Evolutionary conservation across 2,888 invertebrate species (phyloP).

Genomic region (Troides oblongomaculatus): DNA sequence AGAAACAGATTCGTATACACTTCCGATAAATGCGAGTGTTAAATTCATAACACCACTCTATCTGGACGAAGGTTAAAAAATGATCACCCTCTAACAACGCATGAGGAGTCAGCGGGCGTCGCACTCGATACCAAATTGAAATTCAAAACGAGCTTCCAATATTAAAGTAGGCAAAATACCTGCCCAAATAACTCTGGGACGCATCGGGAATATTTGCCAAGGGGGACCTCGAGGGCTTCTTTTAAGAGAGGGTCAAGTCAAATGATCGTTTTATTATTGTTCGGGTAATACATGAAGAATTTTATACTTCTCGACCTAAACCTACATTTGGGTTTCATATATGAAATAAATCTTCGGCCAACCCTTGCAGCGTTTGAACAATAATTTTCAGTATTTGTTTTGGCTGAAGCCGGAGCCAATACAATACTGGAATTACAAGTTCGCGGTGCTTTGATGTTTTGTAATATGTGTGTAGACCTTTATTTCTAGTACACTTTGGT

Average conservation of each 20-base stretch:
- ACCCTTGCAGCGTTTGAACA: too few species aligned
- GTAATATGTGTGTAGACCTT: too few species aligned
- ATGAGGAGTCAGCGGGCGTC: constrained; percentile 32
- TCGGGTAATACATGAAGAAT: constrained; percentile 17
- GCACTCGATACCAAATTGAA: constrained; percentile 46
- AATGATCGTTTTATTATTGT: constrained; percentile 30
- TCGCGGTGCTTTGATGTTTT: too few species aligned
- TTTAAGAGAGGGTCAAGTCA: constrained; percentile 27
- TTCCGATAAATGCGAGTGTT: too few species aligned
- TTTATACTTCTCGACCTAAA: constrained; percentile 14
- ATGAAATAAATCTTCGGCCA: too few species aligned
- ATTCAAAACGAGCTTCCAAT: constrained; percentile 47
- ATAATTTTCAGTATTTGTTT: too few species aligned
- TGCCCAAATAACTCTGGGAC: constrained; percentile 47
- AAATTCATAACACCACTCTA: background rate
- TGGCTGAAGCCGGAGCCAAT: background rate
- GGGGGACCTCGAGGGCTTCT: constrained; percentile 26
- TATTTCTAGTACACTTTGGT: too few species aligned
- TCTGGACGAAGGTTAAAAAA: constrained; percentile 6
- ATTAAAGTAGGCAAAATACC: constrained; percentile 49
- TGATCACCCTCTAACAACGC: constrained; percentile 26
- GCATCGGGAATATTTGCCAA: constrained; percentile 43
- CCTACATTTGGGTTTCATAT: background rate
- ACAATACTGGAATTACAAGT: too few species aligned
- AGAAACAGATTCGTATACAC: too few species aligned